Conservation (phyloP, 2,888 invertebrate species). For the Catocala sponsa region DNA sequence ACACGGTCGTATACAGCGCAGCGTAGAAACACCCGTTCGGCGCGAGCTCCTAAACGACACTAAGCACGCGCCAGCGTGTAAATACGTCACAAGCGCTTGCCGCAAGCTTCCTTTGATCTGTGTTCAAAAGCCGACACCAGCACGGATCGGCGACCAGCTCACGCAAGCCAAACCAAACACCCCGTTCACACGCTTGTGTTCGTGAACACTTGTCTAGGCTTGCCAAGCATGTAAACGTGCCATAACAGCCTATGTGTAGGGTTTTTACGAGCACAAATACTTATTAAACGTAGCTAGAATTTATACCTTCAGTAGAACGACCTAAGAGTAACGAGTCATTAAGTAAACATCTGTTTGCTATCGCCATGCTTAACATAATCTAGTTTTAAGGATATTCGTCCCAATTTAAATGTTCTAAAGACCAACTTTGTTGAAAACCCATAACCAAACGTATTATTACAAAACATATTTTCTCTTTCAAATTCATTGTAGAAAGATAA, state of each 20-base stretch:
- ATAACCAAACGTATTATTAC: background rate
- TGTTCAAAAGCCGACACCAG: too few species aligned
- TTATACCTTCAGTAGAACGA: conserved; percentile 41
- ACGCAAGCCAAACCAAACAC: too few species aligned
- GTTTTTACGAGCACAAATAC: conserved; percentile 30
- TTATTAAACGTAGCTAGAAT: conserved; percentile 43
- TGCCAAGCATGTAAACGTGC: too few species aligned
- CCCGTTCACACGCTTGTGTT: too few species aligned
- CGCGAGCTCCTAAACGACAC: too few species aligned
- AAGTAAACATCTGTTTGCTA: conserved; percentile 42
- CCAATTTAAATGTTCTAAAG: conserved; percentile 21
- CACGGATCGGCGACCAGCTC: too few species aligned
- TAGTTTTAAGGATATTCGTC: conserved; percentile 43
- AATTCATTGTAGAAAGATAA: conserved; percentile 5
- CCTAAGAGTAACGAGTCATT: conserved; percentile 49
- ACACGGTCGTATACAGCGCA: too few species aligned
- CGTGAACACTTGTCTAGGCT: too few species aligned
- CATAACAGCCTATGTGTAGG: background rate
- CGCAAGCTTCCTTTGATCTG: too few species aligned
- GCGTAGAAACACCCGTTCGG: too few species aligned
- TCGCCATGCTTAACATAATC: conserved; percentile 51
- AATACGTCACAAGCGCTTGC: too few species aligned
- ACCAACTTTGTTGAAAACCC: conserved; percentile 23
- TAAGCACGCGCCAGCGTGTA: too few species aligned
- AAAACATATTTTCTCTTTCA: background rate